phyloP scores from a whole-genome alignment of 2,888 invertebrate species.

The Odontothrips loti region DNA sequence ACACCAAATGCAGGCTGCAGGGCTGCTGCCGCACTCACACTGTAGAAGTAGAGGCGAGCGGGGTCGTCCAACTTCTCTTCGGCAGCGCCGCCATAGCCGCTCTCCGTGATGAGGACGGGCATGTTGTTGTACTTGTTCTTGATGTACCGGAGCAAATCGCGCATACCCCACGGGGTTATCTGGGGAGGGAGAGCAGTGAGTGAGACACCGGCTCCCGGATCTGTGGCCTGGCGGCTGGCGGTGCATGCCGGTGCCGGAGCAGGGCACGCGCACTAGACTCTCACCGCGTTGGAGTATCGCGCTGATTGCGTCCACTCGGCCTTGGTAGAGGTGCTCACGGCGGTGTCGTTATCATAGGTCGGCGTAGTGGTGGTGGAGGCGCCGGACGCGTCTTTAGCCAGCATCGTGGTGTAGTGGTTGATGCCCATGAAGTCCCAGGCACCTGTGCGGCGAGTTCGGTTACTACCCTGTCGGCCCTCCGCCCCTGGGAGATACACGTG shows the following conservation, averaged over 20 bases:
- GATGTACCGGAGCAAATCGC: conserved; percentile 56
- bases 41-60: conserved; percentile 52
- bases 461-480: neutral
- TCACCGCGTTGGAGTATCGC: neutral
- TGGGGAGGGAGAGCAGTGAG: no score
- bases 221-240: no score
- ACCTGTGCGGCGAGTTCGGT: conserved; percentile 40
- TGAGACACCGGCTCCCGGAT: no score
- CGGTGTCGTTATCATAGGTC: conserved; percentile 47
- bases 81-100: conserved; percentile 57
- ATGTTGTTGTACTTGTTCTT: conserved; percentile 53
- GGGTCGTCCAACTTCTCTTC: conserved; percentile 50
- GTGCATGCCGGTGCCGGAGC: no score
- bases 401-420: conserved; percentile 53
- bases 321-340: neutral
- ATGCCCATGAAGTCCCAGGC: conserved; percentile 53
- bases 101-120: conserved; percentile 58
- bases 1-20: no score
- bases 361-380: conserved; percentile 50
- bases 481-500: no score
- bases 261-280: no score
- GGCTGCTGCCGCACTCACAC: conserved; percentile 46
- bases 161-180: conserved; percentile 58
- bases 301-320: neutral
- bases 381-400: conserved; percentile 47